phyloP scores from a whole-genome alignment of 2,797 vertebrate genomes.

The Chaetodon trifasciatus region DNA sequence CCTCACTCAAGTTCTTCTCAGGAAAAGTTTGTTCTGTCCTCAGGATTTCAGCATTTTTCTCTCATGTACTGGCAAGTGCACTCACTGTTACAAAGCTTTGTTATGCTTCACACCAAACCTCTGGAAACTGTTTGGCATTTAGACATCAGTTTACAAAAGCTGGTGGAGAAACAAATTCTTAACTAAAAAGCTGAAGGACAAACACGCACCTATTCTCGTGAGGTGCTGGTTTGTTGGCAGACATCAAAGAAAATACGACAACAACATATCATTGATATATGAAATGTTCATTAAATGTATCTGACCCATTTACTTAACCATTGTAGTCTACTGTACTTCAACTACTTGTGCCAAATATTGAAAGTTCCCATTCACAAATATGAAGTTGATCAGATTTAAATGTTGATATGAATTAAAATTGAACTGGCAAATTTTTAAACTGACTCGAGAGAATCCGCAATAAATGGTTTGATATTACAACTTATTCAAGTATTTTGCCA shows the following conservation, averaged over 20 bases:
- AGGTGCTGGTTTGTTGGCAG: background rate
- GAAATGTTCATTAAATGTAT: too few relatives aligned
- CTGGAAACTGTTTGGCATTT: background rate
- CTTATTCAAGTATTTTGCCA: too few relatives aligned
- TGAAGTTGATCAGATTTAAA: too few relatives aligned
- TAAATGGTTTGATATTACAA: too few relatives aligned
- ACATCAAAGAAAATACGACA: background rate
- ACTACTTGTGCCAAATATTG: too few relatives aligned
- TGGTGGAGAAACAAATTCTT: background rate
- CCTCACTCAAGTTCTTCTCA: background rate
- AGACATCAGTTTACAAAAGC: background rate
- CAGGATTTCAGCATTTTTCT: background rate
- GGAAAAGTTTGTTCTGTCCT: background rate
- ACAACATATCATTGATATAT: too few relatives aligned
- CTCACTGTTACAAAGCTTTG: background rate
- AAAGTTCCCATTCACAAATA: too few relatives aligned
- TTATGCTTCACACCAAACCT: background rate
- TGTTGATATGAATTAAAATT: too few relatives aligned
- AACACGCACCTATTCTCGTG: background rate
- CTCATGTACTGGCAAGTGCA: background rate
- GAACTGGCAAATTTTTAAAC: too few relatives aligned
- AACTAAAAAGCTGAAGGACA: background rate
- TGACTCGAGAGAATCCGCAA: too few relatives aligned
- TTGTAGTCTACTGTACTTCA: too few relatives aligned
- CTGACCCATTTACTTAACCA: too few relatives aligned